Percentiles rank a stretch among this genome's conserved stretches.
phyloP scores from a whole-genome alignment of 2,888 invertebrate species.

The Horisme vitalbata region DNA sequence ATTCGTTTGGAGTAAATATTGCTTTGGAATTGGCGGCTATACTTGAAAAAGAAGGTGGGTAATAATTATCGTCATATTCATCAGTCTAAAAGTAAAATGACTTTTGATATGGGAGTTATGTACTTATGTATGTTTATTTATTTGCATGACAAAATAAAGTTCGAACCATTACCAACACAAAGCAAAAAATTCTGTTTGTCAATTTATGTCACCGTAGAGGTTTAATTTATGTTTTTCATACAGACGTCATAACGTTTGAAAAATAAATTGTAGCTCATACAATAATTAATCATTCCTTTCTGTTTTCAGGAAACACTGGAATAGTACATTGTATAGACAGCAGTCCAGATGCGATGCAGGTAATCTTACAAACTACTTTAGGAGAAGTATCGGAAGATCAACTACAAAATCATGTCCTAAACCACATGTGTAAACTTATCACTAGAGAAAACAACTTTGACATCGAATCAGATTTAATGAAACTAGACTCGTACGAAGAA shows the following conservation, averaged over 20 bases:
- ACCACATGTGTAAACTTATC: slow-evolving; percentile 43
- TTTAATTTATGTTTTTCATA: too few species aligned
- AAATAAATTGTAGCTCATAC: too few species aligned
- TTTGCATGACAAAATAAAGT: too few species aligned
- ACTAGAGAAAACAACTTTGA: slow-evolving; percentile 29
- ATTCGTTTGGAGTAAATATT: slow-evolving; percentile 56
- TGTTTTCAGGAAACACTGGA: slow-evolving; percentile 51
- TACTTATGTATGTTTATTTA: too few species aligned
- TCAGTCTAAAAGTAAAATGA: too few species aligned
- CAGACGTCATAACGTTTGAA: slow-evolving; percentile 1
- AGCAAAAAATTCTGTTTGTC: too few species aligned
- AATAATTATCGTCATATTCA: too few species aligned
- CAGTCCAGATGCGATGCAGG: slow-evolving; percentile 51
- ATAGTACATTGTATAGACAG: slow-evolving; percentile 54
- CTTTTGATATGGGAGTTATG: too few species aligned
- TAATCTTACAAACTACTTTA: slow-evolving; percentile 44
- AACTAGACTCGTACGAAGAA: slow-evolving; percentile 35
- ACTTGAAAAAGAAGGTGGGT: slow-evolving; percentile 60
- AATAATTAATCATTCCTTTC: too few species aligned
- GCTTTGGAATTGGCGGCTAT: slow-evolving; percentile 57
- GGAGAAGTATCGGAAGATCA: slow-evolving; percentile 40
- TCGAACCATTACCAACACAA: too few species aligned
- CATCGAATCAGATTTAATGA: slow-evolving; percentile 33
- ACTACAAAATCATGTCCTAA: slow-evolving; percentile 42
- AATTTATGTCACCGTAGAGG: too few species aligned